Evolutionary conservation across 2,888 invertebrate species (phyloP).

Genomic region (Sesamia inferens): DNA sequence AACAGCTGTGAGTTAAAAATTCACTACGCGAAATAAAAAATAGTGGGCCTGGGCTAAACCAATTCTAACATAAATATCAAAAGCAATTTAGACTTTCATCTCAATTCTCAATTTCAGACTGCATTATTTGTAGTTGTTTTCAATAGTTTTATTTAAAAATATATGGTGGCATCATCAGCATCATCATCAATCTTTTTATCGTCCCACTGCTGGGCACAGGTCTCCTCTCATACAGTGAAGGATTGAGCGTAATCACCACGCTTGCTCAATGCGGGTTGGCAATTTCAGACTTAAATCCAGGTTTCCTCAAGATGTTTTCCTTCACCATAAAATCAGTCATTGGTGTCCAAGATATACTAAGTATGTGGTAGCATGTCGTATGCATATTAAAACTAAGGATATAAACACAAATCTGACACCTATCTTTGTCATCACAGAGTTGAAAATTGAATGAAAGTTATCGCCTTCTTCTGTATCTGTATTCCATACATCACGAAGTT

Average conservation of each 20-base stretch:
- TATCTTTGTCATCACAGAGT: conserved; percentile 14
- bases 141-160: conserved; percentile 31
- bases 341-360: too few relatives aligned
- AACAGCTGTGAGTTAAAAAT: too few relatives aligned
- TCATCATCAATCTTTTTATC: too few relatives aligned
- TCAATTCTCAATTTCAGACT: not conserved
- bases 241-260: too few relatives aligned
- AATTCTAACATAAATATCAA: not conserved
- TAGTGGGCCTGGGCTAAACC: not conserved
- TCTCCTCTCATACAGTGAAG: too few relatives aligned
- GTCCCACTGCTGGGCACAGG: too few relatives aligned
- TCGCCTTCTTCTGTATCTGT: conserved; percentile 46
- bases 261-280: too few relatives aligned
- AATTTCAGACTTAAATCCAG: too few relatives aligned
- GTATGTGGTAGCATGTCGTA: not conserved
- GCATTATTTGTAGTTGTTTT: conserved; percentile 14
- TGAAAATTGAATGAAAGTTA: conserved; percentile 44
- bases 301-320: too few relatives aligned
- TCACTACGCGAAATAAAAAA: not conserved
- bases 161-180: too few relatives aligned
- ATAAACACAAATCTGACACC: conserved; percentile 6
- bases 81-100: not conserved
- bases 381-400: conserved; percentile 15
- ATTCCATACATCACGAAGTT: conserved; percentile 63
- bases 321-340: too few relatives aligned